Evolutionary conservation across 2,797 vertebrate genomes (phyloP).

Genomic region (Darevskia nairensis): DNA sequence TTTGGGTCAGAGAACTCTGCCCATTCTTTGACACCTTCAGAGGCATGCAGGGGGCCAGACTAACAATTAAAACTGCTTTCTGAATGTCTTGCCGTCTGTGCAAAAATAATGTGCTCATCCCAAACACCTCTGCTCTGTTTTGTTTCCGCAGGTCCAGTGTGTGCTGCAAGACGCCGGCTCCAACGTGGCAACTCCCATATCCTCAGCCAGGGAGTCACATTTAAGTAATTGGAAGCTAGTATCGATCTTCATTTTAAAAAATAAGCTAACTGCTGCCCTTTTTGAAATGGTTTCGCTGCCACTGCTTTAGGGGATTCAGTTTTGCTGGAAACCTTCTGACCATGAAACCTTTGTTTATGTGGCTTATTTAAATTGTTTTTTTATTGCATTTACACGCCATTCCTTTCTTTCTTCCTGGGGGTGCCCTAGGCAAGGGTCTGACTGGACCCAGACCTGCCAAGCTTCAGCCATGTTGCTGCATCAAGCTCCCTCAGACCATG

Average conservation of each 20-base stretch:
- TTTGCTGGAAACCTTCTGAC: neutral
- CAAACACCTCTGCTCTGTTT: fast-evolving
- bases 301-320: too few species aligned
- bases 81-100: neutral
- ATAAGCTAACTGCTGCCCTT: neutral
- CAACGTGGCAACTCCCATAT: constrained; percentile 91
- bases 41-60: neutral
- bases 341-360: neutral
- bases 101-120: fast-evolving
- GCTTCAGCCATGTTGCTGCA: neutral
- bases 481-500: neutral
- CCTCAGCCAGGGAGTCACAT: constrained; percentile 93
- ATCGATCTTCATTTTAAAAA: neutral
- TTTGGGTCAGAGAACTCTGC: neutral
- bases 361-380: neutral
- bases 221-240: constrained; percentile 79
- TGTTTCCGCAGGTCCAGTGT: constrained; percentile 88
- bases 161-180: constrained; percentile 92
- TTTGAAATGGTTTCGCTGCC: too few species aligned
- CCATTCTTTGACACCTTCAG: too few species aligned
- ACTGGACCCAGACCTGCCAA: too few species aligned
- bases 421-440: too few species aligned
- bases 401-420: too few species aligned
- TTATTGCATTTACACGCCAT: too few species aligned
- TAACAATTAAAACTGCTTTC: too few species aligned